A percentile compares a stretch with the other conserved stretches of the same genome.
These are phyloP conservation scores for Dasypus novemcinctus DNA, from an alignment of 2,113 vertebrate genomes.

Conservation along the genomic window DNA sequence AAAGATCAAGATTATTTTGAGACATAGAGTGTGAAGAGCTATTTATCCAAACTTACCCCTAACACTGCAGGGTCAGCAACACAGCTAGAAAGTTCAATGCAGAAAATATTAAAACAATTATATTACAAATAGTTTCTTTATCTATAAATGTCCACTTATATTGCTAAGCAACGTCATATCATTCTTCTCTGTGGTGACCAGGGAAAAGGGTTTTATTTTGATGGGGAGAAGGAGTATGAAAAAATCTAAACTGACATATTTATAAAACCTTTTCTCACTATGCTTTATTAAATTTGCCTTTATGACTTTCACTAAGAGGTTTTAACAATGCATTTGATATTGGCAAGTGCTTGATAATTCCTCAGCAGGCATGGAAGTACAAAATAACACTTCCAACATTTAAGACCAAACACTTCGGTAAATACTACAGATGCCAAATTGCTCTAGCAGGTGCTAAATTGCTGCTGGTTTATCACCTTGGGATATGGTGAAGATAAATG, in stretches of 20 bases:
- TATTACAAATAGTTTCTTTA: not conserved
- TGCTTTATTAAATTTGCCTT: constrained; percentile 30
- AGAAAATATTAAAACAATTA: not conserved
- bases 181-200: not conserved
- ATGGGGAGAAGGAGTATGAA: not conserved
- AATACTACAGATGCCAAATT: constrained; percentile 72
- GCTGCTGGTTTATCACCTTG: constrained; percentile 49
- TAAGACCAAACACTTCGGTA: constrained; percentile 66
- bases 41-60: not conserved
- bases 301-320: constrained; percentile 51
- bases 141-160: not conserved
- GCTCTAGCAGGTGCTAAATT: constrained; percentile 74
- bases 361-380: not conserved
- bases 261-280: constrained; percentile 34
- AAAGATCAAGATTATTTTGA: not conserved
- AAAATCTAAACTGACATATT: not conserved
- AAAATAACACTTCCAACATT: constrained; percentile 71
- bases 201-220: not conserved
- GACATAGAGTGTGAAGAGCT: not conserved
- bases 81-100: not conserved
- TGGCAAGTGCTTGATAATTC: constrained; percentile 48
- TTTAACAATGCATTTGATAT: constrained; percentile 34
- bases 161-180: not conserved
- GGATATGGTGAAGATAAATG: constrained; percentile 71
- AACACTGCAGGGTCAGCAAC: not conserved